Conservation (phyloP, 2,113 vertebrate genomes). For the Lepus europaeus region DNA sequence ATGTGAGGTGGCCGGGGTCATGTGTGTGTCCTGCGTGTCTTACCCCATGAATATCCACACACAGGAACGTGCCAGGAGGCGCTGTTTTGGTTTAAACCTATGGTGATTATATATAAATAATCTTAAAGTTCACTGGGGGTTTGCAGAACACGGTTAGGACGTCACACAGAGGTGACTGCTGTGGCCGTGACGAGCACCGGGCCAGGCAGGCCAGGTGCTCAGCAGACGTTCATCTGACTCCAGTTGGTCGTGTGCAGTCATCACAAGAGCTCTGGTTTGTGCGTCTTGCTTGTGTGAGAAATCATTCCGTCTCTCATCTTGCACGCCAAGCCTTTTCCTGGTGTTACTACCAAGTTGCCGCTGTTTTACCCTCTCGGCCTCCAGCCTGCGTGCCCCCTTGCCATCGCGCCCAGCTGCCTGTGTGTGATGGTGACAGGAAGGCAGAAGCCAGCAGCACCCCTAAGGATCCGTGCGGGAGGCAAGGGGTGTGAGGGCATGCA, state of each 20-base stretch:
- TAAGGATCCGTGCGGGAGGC: neutral
- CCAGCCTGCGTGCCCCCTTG: neutral
- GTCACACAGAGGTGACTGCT: neutral
- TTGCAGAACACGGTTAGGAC: neutral
- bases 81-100: neutral
- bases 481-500: neutral
- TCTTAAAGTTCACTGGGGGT: no score
- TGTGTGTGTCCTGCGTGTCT: neutral
- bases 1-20: neutral
- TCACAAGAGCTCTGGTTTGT: neutral
- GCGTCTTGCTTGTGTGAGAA: neutral
- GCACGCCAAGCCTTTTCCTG: neutral
- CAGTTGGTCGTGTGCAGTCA: neutral
- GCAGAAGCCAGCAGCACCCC: neutral
- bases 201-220: neutral
- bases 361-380: neutral
- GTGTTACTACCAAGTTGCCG: neutral
- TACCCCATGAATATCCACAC: neutral
- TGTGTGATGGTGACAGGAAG: neutral
- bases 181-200: neutral
- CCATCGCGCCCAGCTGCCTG: neutral
- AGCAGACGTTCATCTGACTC: neutral
- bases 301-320: neutral
- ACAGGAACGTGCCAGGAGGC: neutral
- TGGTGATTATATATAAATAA: neutral